Evolutionary conservation across 2,888 invertebrate genomes (phyloP), one percentile per base, ranked within the genome.

Genomic region (Agonopterix alstromeriana): DNA sequence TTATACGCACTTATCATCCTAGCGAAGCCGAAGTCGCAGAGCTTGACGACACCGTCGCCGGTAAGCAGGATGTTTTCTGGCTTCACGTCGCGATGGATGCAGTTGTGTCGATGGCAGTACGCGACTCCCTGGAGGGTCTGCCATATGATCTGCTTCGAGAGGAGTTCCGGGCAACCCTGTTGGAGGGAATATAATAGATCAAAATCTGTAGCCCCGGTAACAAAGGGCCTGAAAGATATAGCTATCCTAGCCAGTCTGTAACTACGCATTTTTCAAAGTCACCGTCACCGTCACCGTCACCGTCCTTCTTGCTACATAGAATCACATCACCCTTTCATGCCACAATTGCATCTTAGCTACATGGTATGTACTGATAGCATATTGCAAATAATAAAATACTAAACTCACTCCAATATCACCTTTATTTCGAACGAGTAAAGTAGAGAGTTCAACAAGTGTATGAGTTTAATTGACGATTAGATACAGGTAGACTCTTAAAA

Each of bases 1-100:
- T 42, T 5, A 49, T 73, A 86, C 86, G 73, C 87, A 94, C 96
- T 96, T 70, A 99, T 91, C 92, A 98, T 95, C 67, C 99, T 91
- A 0, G 99, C 99, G 82, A 99, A 99, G 46, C 99, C 99, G 82
- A 99, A 99, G 85, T 99, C 99, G 76, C 97, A 99, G 2, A 99
- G 90, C 81, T 99, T 99, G 53, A 99, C 97, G 48, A 98, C 95
- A 0, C 98, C 98, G 53, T 94, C 94, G 48, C 93, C 92, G 10
- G 98, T 98, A 49, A 99, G 92, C 47, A 99, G 90, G 53, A 99
- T 99, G 82, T 99, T 99, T 89, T 99, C 99, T 0, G 99, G 99
- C 78, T 99, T 99, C 42, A 99, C 98, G 77, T 99, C 98, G 43
- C 98, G 91, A 75, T 98, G 98, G 68, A 98, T 96, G 82, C 97